Evolutionary conservation across 2,888 invertebrate species (phyloP).

Genomic region (Zygothrica quintamaculata): DNA sequence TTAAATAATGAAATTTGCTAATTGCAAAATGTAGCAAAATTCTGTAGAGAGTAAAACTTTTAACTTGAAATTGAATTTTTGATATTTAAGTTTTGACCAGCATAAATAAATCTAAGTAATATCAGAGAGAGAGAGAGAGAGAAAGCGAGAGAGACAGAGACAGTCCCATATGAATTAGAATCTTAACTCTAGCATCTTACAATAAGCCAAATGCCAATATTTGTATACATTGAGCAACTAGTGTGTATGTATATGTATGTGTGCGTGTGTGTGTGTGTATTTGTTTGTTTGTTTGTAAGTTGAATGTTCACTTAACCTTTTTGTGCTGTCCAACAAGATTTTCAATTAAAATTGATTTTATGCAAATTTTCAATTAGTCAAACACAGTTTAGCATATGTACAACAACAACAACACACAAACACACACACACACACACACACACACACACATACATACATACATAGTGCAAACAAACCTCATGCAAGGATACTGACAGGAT

Average conservation of each 20-base stretch:
- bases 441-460: slow-evolving; percentile 25
- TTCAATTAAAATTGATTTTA: slow-evolving; percentile 81
- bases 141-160: slow-evolving; percentile 3
- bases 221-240: no score
- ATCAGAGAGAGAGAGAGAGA: no score
- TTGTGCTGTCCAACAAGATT: slow-evolving; percentile 66
- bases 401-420: slow-evolving; percentile 27
- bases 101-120: slow-evolving; percentile 61
- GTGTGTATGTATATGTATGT: slow-evolving; percentile 24
- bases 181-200: slow-evolving; percentile 51
- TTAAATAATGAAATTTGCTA: slow-evolving; percentile 70
- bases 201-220: slow-evolving; percentile 65
- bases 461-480: slow-evolving; percentile 45
- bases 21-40: slow-evolving; percentile 63
- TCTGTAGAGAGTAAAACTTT: slow-evolving; percentile 36
- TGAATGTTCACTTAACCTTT: slow-evolving; percentile 75
- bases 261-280: slow-evolving; percentile 30
- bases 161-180: slow-evolving; percentile 30
- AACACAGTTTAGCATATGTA: slow-evolving; percentile 61
- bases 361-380: slow-evolving; percentile 80
- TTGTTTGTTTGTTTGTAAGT: slow-evolving; percentile 34
- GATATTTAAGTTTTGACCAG: slow-evolving; percentile 65
- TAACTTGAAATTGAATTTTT: slow-evolving; percentile 69
- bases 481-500: slow-evolving; percentile 22
- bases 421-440: slow-evolving; percentile 29